Evolutionary conservation across 2,113 vertebrate species (phyloP).

Genomic region (Callopanchax toddi): DNA sequence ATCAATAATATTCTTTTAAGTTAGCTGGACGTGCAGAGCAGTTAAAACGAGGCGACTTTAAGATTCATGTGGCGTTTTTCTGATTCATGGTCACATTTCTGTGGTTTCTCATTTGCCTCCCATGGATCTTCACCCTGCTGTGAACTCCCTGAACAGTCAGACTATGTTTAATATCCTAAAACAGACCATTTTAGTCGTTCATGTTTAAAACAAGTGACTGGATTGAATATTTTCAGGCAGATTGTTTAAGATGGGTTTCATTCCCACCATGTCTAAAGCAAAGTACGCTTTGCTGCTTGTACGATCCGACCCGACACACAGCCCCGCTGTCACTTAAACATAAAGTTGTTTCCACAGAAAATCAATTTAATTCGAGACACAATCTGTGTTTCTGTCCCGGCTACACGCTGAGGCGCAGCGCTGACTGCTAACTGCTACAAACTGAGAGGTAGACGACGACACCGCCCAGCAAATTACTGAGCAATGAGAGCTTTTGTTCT

Average conservation of each 20-base stretch:
- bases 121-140: too few relatives aligned
- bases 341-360: neutral
- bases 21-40: too few relatives aligned
- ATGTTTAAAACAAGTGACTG: neutral
- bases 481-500: too few relatives aligned
- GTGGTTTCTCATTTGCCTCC: too few relatives aligned
- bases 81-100: too few relatives aligned
- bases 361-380: neutral
- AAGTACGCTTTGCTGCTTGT: neutral
- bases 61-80: too few relatives aligned
- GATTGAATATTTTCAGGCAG: neutral
- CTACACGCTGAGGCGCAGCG: neutral
- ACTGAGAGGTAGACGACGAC: constrained; percentile 3
- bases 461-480: neutral
- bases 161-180: too few relatives aligned
- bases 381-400: constrained; percentile 13
- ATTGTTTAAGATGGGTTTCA: neutral
- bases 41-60: too few relatives aligned
- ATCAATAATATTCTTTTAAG: too few relatives aligned
- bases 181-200: too few relatives aligned
- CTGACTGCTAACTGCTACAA: constrained; percentile 4
- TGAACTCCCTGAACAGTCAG: too few relatives aligned
- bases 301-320: neutral
- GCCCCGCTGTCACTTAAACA: constrained; percentile 12
- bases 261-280: neutral